Base-by-base conservation (phyloP, 1,140 invertebrate species). In the Lysiphlebus fabarum region DNA sequence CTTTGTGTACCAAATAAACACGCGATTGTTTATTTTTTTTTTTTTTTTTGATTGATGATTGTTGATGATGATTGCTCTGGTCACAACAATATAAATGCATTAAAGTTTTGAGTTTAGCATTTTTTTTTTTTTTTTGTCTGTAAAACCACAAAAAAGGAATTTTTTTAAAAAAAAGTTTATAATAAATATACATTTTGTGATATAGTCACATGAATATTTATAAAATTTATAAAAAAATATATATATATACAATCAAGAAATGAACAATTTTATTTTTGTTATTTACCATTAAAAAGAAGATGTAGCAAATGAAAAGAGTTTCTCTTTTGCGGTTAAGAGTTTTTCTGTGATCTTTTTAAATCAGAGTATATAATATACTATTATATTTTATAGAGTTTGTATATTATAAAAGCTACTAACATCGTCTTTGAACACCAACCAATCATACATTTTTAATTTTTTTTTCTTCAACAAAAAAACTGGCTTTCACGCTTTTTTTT, bases 271-370 rank as follows among this genome's bases (percentile, higher is more conserved):
- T 26, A 2, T 26, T 26, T 2, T 26, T 26, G n/a, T n/a, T n/a
- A n/a, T 26, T 26, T 26, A 26, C 17, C 17, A 26, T 26, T 26
- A 26, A 26, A n/a, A 26, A 26, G 17, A 26, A 26, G 17, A 26
- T 26, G 17, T 26, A 4, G 17, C 17, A 26, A 26, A 26, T 26
- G 17, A 26, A n/a, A 17, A 10, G 44, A 49, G 47, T 49, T 49
- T 49, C 47, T 49, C 47, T 49, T 49, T 49, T 49, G 47, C 26
- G 47, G 47, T 49, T 7, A 49, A 49, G 34, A 33, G 26, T 49
- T 33, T 10, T 33, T 26, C 17, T 26, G 17, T 26, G 17, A 26
- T 26, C 17, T 49, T 33, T n/a, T 47, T 49, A 26, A 49, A 49
- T 49, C 47, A 26, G 33, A 49, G 26, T 8, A 47, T 17, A 47